Conservation (phyloP, 2,113 vertebrate species). For the Cyprinodon brontotheroides region DNA sequence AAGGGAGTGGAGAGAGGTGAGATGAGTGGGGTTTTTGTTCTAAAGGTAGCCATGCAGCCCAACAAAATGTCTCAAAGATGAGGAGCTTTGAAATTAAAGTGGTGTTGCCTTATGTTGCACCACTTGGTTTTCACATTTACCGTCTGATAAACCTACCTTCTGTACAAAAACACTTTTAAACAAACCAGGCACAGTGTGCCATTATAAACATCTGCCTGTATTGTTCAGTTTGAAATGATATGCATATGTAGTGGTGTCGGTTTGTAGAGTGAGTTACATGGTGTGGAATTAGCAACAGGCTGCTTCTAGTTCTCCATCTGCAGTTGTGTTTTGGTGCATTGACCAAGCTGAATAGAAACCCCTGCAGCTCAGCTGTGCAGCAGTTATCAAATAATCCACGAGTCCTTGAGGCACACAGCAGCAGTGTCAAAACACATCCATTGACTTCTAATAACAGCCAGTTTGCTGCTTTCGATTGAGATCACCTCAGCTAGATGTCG, state of each 20-base stretch:
- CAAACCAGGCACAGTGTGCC: background rate
- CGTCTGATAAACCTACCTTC: background rate
- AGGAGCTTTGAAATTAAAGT: constrained; percentile 2
- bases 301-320: constrained; percentile 20
- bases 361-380: constrained; percentile 59
- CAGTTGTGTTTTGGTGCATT: constrained; percentile 64
- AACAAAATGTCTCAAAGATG: constrained; percentile 38
- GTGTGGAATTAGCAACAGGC: constrained; percentile 13
- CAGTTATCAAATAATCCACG: constrained; percentile 73
- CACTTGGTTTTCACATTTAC: background rate
- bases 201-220: background rate
- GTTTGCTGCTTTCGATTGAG: constrained; percentile 65
- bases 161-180: background rate
- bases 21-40: constrained; percentile 61
- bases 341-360: constrained; percentile 62
- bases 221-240: constrained; percentile 7
- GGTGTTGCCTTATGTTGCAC: background rate
- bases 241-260: constrained; percentile 10
- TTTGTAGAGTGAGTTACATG: constrained; percentile 5
- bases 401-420: constrained; percentile 69
- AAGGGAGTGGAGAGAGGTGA: constrained; percentile 52
- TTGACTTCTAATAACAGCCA: constrained; percentile 69
- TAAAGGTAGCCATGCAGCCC: constrained; percentile 54
- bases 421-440: constrained; percentile 72
- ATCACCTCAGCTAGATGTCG: constrained; percentile 61